Conservation (phyloP, 2,888 invertebrate genomes). For the Thereva nobilitata region DNA sequence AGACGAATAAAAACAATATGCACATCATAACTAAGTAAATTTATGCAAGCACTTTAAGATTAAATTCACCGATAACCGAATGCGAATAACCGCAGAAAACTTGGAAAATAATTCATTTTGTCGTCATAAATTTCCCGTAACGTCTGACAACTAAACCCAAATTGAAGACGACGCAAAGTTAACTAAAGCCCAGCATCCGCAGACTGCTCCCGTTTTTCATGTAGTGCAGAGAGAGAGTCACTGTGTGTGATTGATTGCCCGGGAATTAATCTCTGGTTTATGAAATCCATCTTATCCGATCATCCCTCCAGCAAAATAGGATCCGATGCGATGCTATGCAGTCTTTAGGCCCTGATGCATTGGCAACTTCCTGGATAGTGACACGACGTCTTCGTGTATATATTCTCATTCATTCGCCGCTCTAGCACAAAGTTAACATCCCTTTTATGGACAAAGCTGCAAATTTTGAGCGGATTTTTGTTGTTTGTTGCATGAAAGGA, state of each 20-base stretch:
- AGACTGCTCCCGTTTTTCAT: not conserved
- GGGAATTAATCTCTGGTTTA: constrained; percentile 18
- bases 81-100: constrained; percentile 6
- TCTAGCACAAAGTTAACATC: no score
- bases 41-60: constrained; percentile 3
- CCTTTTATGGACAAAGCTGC: no score
- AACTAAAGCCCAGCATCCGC: not conserved
- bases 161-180: constrained; percentile 6
- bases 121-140: constrained; percentile 13
- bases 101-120: constrained; percentile 10
- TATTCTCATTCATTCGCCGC: no score
- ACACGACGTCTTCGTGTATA: not conserved
- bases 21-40: not conserved
- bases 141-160: constrained; percentile 5
- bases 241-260: constrained; percentile 12
- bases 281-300: constrained; percentile 17
- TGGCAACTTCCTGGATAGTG: constrained; percentile 1
- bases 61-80: not conserved
- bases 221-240: not conserved
- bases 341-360: constrained; percentile 15
- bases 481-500: no score
- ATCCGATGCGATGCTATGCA: not conserved
- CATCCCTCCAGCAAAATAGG: not conserved
- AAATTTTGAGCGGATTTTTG: no score
- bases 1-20: not conserved